Evolutionary conservation across 2,888 invertebrate species (phyloP).

Genomic region (Acronicta aceris): DNA sequence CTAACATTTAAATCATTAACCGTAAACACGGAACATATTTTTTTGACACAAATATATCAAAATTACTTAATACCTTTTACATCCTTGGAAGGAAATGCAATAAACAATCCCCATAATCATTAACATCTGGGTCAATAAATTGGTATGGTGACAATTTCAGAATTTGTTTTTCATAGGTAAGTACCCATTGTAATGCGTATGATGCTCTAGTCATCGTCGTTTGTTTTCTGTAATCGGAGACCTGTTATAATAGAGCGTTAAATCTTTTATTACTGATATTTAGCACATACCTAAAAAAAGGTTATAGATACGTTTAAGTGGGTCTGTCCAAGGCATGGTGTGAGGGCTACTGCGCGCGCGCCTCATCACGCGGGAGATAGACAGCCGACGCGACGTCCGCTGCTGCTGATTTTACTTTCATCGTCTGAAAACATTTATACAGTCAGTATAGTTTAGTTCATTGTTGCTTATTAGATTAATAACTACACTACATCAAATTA

Average conservation of each 20-base stretch:
- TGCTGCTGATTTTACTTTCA: constrained; percentile 90
- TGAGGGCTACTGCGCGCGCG: constrained; percentile 75
- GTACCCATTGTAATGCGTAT: neutral
- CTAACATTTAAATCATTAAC: constrained; percentile 28
- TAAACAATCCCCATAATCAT: constrained; percentile 5
- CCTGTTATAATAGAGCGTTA: neutral
- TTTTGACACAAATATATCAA: constrained; percentile 7
- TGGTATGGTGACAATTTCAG: constrained; percentile 2
- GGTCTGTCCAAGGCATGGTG: constrained; percentile 22
- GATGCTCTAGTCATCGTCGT: neutral
- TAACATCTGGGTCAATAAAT: constrained; percentile 15
- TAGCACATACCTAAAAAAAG: neutral
- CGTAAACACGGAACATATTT: constrained; percentile 18
- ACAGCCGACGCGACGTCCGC: constrained; percentile 91
- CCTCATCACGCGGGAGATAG: constrained; percentile 90
- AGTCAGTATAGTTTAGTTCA: neutral
- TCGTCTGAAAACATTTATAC: constrained; percentile 73
- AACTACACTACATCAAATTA: no score
- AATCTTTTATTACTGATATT: neutral
- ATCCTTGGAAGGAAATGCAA: constrained; percentile 25
- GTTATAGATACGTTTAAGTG: neutral
- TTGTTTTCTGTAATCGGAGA: neutral
- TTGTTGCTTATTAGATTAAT: neutral
- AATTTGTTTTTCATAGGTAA: neutral
- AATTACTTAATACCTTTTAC: constrained; percentile 10